Conservation (phyloP, 2,797 vertebrate genomes). For the Epinephelus awoara region DNA sequence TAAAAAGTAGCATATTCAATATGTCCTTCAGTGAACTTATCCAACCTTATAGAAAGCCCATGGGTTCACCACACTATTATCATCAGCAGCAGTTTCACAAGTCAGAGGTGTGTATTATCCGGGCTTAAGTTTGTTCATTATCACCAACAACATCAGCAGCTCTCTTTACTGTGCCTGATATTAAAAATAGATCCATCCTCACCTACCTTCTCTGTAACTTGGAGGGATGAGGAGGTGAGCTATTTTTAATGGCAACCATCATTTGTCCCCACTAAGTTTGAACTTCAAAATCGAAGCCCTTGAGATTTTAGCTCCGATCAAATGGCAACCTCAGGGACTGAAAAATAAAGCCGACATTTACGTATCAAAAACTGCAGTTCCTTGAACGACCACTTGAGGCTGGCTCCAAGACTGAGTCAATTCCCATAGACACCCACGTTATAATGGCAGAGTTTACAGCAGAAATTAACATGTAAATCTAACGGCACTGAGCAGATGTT, state of each 20-base stretch:
- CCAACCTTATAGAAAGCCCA: background rate
- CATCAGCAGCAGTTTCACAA: background rate
- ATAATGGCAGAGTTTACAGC: too few relatives aligned
- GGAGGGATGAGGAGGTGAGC: background rate
- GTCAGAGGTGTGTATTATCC: background rate
- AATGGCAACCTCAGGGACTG: too few relatives aligned
- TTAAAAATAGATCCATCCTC: background rate
- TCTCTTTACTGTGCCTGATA: background rate
- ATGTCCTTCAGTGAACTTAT: background rate
- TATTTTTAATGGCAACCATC: background rate
- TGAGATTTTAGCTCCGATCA: background rate
- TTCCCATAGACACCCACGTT: too few relatives aligned
- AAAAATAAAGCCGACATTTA: too few relatives aligned
- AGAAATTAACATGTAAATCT: too few relatives aligned
- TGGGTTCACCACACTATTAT: background rate
- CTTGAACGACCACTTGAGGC: too few relatives aligned
- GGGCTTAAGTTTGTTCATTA: slow-evolving; percentile 7
- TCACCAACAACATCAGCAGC: background rate
- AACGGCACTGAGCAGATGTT: too few relatives aligned
- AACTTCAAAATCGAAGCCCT: slow-evolving; percentile 19
- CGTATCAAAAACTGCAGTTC: too few relatives aligned
- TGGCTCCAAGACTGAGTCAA: too few relatives aligned
- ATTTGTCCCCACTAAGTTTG: background rate
- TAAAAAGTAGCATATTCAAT: background rate
- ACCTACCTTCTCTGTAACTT: background rate